Percentiles rank a stretch among this genome's conserved stretches.
Evolutionary conservation across 2,797 vertebrate species (phyloP).

Genomic region (Oreochromis grahami): DNA sequence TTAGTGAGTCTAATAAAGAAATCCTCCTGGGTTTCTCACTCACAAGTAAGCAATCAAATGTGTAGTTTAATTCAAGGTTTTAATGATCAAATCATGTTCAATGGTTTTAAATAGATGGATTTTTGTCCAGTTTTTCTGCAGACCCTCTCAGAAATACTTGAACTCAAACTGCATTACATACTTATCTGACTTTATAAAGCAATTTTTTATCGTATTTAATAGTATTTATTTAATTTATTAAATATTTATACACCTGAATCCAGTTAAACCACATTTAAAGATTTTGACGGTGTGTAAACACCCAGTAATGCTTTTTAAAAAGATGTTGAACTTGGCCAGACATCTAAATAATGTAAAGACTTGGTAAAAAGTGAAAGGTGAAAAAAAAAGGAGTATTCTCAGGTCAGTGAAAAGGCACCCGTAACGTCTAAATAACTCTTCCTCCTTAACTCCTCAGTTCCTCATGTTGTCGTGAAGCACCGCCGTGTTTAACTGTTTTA

Average conservation of each 20-base stretch:
- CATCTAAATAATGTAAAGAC: not conserved
- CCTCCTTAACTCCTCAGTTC: not conserved
- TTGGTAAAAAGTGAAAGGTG: not conserved
- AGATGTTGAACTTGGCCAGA: not conserved
- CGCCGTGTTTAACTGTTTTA: not conserved
- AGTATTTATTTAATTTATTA: not conserved
- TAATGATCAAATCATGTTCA: not conserved
- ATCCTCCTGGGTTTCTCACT: not conserved
- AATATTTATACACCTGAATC: not conserved
- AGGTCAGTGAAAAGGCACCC: accelerated
- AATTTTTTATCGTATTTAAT: not conserved
- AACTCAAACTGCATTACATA: not conserved
- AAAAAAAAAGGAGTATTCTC: not conserved
- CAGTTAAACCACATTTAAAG: not conserved
- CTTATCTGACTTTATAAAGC: not conserved
- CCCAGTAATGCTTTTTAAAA: not conserved
- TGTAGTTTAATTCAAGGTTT: not conserved
- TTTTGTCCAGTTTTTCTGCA: not conserved
- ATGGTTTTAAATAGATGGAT: not conserved
- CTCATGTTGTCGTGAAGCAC: not conserved
- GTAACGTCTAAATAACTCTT: not conserved
- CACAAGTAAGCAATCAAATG: not conserved
- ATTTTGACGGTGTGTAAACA: not conserved
- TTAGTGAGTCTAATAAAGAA: not conserved
- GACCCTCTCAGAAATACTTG: not conserved